Evolutionary conservation across 2,888 invertebrate species (phyloP).

Genomic region (Cheilosia impressa): DNA sequence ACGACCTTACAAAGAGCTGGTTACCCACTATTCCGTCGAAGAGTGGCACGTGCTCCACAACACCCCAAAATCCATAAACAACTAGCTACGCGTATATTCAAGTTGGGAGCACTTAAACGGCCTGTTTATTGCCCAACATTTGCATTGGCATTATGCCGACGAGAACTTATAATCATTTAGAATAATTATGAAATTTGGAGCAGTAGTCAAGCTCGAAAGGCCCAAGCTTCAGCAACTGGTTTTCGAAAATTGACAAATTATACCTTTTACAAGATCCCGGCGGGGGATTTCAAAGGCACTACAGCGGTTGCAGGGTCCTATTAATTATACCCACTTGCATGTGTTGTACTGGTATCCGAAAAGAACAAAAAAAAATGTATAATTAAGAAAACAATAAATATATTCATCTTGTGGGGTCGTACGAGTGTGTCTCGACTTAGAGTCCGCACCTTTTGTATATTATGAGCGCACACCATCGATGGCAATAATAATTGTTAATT

Average conservation of each 20-base stretch:
- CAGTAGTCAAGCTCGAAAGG: too few relatives aligned
- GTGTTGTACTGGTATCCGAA: neutral
- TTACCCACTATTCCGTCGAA: too few relatives aligned
- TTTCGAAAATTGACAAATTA: neutral
- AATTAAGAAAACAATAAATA: slow-evolving; percentile 16
- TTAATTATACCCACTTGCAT: neutral
- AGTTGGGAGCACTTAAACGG: too few relatives aligned
- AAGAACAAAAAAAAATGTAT: neutral
- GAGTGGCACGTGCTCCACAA: too few relatives aligned
- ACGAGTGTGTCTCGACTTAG: slow-evolving; percentile 20
- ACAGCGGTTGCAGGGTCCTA: neutral
- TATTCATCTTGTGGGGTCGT: slow-evolving; percentile 48
- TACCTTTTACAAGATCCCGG: neutral
- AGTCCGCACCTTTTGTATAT: slow-evolving; percentile 55
- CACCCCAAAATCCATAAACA: too few relatives aligned
- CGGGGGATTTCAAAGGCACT: neutral
- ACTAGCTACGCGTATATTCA: too few relatives aligned
- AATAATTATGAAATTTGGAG: too few relatives aligned
- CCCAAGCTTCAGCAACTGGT: neutral
- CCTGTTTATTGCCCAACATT: too few relatives aligned
- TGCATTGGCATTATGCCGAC: too few relatives aligned
- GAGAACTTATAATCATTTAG: too few relatives aligned
- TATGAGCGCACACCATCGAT: slow-evolving; percentile 38
- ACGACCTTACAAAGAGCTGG: too few relatives aligned
- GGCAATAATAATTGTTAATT: slow-evolving; percentile 68